These are phyloP conservation scores for Spea hammondii DNA, from an alignment of 2,797 vertebrate genomes.

Conservation along the genomic window DNA sequence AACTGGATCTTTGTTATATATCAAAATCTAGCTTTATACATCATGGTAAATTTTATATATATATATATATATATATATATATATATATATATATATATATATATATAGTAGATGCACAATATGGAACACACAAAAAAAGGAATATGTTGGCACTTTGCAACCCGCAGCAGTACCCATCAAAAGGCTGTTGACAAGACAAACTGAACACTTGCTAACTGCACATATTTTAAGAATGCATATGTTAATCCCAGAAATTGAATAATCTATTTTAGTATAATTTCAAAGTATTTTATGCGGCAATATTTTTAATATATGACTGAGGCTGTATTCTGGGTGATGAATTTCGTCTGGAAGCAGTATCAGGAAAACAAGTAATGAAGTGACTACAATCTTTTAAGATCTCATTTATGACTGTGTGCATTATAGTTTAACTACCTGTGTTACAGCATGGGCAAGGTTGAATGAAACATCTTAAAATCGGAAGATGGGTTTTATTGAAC, in stretches of 20 bases:
- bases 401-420: constrained; percentile 4
- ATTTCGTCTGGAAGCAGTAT: constrained; percentile 18
- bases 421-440: constrained; percentile 33
- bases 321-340: constrained; percentile 14
- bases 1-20: too few species aligned
- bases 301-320: neutral
- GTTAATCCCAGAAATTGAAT: neutral
- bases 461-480: neutral
- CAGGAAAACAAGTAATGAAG: constrained; percentile 32
- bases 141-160: too few species aligned
- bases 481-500: constrained; percentile 26
- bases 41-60: too few species aligned
- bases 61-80: too few species aligned
- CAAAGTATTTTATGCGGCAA: neutral
- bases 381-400: constrained; percentile 18
- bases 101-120: too few species aligned
- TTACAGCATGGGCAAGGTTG: constrained; percentile 9
- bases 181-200: too few species aligned
- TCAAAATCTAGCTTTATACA: too few species aligned
- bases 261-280: neutral
- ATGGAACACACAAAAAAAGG: too few species aligned
- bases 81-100: too few species aligned
- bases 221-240: neutral
- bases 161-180: too few species aligned
- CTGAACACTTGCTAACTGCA: too few species aligned